A percentile compares a stretch with the other conserved stretches of the same genome.
phyloP scores from a whole-genome alignment of 2,113 vertebrate genomes.

The Petroica traversi region DNA sequence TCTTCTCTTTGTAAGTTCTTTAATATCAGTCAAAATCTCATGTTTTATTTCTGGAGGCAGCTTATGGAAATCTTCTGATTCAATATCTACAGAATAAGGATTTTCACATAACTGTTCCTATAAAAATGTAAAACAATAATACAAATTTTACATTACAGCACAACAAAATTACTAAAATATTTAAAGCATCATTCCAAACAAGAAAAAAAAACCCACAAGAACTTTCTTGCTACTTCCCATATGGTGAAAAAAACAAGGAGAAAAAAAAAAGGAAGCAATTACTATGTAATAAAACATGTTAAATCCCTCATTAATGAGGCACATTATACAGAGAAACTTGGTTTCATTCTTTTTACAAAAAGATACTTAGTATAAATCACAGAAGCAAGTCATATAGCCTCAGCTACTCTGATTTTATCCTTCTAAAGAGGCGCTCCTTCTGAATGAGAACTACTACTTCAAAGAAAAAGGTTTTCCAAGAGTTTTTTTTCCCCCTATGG shows the following conservation, averaged over 20 bases:
- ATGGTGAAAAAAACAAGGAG: neutral
- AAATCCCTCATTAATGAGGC: neutral
- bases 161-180: neutral
- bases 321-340: neutral
- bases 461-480: neutral
- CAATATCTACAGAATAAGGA: conserved; percentile 88
- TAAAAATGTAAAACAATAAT: neutral
- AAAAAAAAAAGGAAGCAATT: neutral
- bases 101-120: conserved; percentile 83
- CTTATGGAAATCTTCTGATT: conserved; percentile 88
- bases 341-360: neutral
- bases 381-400: neutral
- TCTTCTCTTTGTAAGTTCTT: conserved; percentile 90
- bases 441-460: neutral
- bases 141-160: neutral
- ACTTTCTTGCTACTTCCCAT: neutral
- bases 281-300: neutral
- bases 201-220: neutral
- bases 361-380: neutral
- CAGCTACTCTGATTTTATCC: neutral
- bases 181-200: neutral
- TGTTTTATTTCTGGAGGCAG: conserved; percentile 92
- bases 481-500: neutral
- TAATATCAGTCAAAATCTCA: conserved; percentile 94
- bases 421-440: neutral